Evolutionary conservation across 92 coral and sea anemone species (phyloP), one percentile per base, ranked within the genome.

Genomic region (Parazoanthus swiftii): DNA sequence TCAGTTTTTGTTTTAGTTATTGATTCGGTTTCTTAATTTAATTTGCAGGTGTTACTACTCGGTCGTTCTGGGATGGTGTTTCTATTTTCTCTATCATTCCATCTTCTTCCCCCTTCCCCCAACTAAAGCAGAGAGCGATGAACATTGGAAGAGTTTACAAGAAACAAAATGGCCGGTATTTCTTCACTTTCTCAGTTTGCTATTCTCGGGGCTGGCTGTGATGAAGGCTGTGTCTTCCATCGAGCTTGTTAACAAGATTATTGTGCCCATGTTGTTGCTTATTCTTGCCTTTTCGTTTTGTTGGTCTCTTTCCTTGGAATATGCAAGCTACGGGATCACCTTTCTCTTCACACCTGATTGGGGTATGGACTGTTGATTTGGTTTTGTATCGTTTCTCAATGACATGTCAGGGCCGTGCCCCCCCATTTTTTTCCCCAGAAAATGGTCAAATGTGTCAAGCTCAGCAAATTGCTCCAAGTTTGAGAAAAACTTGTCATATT

Each of bases 51-150:
- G 93, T 15, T 95, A 95, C 80, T 95, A 95, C 82, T 88, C 98
- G 15, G 98, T 95, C 21, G 91, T 93, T 33, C 92, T 95, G 23
- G 98, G 98, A 15, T 95, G 98, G 98, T 95, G 98, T 81, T 86
- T 93, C 39, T 95, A 91, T 39, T 95, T 88, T 68, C 79, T 95
- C 50, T 95, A 89, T 84, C 91, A 56, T 11, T 95, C 95, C 76
- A 89, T 93, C 42, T 90, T 90, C 77, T 89, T 73, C 86, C 25
- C 85, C 1, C 93, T 95, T 20, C 98, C 98, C n/a, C 29, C 85
- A 4, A 80, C 93, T 63, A 46, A 39, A 29, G 73, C 26, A 5
- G 92, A 89, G 54, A 95, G 98, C 50, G 0, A 33, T 0, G 72
- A 76, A 6, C 86, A 88, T 11, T 95, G 94, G 94, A 46, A 93